phyloP scores from a whole-genome alignment of 2,888 invertebrate species.

The Cacoxenus indagator region DNA sequence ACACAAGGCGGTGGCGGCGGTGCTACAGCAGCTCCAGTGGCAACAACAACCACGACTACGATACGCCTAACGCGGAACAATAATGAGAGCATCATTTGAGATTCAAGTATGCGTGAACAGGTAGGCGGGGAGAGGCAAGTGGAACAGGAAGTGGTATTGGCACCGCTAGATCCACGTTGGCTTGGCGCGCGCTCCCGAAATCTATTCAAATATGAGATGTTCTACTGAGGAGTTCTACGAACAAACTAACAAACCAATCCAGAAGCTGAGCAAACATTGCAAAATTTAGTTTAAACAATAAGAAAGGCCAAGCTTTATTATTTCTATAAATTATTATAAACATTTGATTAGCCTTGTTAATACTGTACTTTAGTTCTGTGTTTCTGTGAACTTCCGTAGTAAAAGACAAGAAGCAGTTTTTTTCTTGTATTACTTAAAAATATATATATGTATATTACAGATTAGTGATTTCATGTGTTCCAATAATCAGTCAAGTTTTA shows the following conservation, averaged over 20 bases:
- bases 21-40: constrained; percentile 1
- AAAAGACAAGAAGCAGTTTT: constrained; percentile 13
- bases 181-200: constrained; percentile 18
- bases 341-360: not conserved
- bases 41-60: constrained; percentile 53
- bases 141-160: not conserved
- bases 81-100: constrained; percentile 71
- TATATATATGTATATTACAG: constrained; percentile 28
- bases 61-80: constrained; percentile 65
- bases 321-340: constrained; percentile 1
- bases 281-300: constrained; percentile 14
- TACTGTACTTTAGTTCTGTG: not conserved
- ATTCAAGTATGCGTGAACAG: constrained; percentile 41
- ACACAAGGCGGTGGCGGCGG: constrained; percentile 24
- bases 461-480: constrained; percentile 29
- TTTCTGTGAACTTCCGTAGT: not conserved
- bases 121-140: not conserved
- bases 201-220: constrained; percentile 60
- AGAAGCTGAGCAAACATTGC: not conserved
- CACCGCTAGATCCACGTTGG: constrained; percentile 16
- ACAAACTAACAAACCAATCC: constrained; percentile 33
- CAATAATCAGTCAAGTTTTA: constrained; percentile 5
- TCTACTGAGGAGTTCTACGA: constrained; percentile 45
- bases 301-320: constrained; percentile 15
- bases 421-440: constrained; percentile 36